These are phyloP conservation scores for Nephrotoma flavescens DNA, from an alignment of 2,888 invertebrate genomes.

Conservation along the genomic window DNA sequence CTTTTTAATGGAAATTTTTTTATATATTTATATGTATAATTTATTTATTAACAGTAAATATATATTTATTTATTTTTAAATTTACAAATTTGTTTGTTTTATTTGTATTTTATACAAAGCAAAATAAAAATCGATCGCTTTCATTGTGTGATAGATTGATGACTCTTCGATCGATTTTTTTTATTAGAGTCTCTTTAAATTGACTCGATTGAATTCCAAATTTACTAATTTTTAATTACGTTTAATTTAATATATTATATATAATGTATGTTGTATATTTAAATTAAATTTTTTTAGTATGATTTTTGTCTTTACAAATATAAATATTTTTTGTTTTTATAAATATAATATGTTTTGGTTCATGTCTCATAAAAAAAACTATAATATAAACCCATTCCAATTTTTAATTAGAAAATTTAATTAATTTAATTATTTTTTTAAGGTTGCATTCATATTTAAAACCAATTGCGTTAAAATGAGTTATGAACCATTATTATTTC, in stretches of 20 bases:
- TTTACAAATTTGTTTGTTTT: neutral
- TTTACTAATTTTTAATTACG: neutral
- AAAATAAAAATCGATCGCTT: neutral
- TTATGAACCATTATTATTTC: neutral
- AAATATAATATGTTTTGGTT: neutral
- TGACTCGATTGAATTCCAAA: neutral
- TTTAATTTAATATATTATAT: neutral
- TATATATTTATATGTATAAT: neutral
- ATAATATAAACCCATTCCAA: neutral
- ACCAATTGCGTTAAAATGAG: neutral
- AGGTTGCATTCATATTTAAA: neutral
- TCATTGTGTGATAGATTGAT: neutral
- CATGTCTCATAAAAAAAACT: neutral
- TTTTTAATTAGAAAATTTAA: neutral
- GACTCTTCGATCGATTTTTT: neutral
- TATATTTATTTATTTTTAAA: neutral
- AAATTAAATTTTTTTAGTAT: neutral
- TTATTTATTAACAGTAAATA: neutral
- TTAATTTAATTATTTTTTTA: neutral
- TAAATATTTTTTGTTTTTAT: neutral
- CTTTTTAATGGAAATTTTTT: neutral
- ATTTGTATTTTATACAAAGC: neutral
- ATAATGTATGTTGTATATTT: neutral
- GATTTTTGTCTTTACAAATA: neutral
- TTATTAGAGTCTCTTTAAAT: neutral